These are phyloP conservation scores for Arizona elegans DNA, from an alignment of 2,113 vertebrate genomes.

Conservation along the genomic window DNA sequence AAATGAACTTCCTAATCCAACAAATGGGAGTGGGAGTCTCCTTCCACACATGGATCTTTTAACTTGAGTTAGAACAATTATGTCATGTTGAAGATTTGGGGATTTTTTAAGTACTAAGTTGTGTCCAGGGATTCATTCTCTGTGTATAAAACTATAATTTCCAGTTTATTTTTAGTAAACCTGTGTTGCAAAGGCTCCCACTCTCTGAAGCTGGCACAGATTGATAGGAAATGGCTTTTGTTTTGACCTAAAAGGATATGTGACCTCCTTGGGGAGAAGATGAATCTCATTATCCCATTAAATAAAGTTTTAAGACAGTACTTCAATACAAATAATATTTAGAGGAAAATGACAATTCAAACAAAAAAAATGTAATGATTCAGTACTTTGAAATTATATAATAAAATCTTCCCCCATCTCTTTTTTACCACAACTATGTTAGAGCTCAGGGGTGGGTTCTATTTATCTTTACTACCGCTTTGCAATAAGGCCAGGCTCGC, in stretches of 20 bases:
- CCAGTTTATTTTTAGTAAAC: slow-evolving; percentile 51
- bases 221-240: slow-evolving; percentile 45
- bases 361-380: background rate
- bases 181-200: slow-evolving; percentile 32
- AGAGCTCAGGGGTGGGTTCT: background rate
- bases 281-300: background rate
- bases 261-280: background rate
- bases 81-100: background rate
- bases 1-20: background rate
- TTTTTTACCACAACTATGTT: background rate
- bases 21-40: background rate
- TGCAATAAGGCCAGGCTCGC: no score
- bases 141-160: background rate
- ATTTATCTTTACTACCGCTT: no score
- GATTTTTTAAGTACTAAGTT: background rate
- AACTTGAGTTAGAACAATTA: background rate
- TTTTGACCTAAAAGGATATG: slow-evolving; percentile 20
- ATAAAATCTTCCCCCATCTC: background rate
- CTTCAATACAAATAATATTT: background rate
- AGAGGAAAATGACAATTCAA: background rate
- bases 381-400: background rate
- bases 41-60: background rate
- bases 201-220: slow-evolving; percentile 15
- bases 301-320: background rate
- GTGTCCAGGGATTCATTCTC: background rate